phyloP scores from a whole-genome alignment of 2,797 vertebrate genomes.

The Dipus sagitta region DNA sequence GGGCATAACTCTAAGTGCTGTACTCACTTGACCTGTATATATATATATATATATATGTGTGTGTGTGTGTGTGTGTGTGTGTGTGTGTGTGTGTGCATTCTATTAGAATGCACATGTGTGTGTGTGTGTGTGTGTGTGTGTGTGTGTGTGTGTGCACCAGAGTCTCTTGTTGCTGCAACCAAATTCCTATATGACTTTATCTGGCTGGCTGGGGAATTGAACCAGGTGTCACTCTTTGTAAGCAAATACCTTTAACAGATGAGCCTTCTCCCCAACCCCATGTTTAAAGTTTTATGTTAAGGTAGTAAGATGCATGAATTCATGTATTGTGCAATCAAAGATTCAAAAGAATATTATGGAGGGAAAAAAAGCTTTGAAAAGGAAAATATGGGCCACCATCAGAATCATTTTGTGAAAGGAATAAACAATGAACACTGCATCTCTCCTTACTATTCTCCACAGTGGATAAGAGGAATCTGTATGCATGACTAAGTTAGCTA shows the following conservation, averaged over 20 bases:
- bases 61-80: too few species aligned
- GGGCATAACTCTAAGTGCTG: background rate
- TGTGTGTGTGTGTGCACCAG: too few species aligned
- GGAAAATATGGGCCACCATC: background rate
- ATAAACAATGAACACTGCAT: background rate
- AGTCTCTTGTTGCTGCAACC: too few species aligned
- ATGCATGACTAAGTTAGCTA: constrained; percentile 18
- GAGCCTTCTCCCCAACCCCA: too few species aligned
- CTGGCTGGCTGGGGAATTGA: too few species aligned
- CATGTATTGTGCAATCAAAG: background rate
- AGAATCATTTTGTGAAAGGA: constrained; percentile 13
- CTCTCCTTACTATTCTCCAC: background rate
- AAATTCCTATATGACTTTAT: too few species aligned
- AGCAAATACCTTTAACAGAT: too few species aligned
- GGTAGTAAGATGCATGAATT: background rate
- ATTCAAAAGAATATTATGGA: background rate
- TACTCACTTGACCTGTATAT: background rate
- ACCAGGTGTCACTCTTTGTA: too few species aligned
- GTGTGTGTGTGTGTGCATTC: too few species aligned
- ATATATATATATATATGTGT: too few species aligned
- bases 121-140: too few species aligned
- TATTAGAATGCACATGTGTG: too few species aligned
- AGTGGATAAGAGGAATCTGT: background rate
- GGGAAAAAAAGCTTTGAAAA: background rate
- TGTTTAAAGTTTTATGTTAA: background rate